Conservation (phyloP, 2,888 invertebrate species). For the Limnephilus rhombicus region DNA sequence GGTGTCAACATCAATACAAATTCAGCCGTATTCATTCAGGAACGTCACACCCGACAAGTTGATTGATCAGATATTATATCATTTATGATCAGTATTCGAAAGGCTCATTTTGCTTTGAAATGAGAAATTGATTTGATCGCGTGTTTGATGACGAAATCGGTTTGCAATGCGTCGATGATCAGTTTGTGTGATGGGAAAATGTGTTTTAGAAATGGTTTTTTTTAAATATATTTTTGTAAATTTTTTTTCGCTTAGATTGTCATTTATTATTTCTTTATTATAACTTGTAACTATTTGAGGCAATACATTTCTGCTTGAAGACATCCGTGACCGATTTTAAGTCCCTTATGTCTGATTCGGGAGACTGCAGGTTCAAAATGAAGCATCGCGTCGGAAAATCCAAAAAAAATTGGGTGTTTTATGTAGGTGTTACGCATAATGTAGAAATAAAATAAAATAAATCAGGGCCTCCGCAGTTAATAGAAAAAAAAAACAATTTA, state of each 20-base stretch:
- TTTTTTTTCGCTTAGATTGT: neutral
- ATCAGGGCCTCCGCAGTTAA: too few relatives aligned
- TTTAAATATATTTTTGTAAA: neutral
- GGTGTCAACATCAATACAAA: conserved; percentile 63
- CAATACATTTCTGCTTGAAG: too few relatives aligned
- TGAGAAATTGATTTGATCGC: neutral
- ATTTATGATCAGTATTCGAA: neutral
- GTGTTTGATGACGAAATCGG: conserved; percentile 28
- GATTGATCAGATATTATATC: neutral
- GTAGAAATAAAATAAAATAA: too few relatives aligned
- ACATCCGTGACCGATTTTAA: too few relatives aligned
- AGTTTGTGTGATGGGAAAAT: conserved; percentile 33
- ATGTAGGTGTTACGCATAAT: too few relatives aligned
- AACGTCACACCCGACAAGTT: conserved; percentile 20
- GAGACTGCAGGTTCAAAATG: too few relatives aligned
- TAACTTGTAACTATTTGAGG: too few relatives aligned
- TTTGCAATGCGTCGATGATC: conserved; percentile 32
- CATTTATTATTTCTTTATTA: neutral
- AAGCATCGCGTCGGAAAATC: too few relatives aligned
- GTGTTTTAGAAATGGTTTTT: neutral
- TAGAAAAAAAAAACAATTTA: too few relatives aligned
- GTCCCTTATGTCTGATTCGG: too few relatives aligned
- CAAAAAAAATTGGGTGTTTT: too few relatives aligned
- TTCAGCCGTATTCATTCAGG: conserved; percentile 18
- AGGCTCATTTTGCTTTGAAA: neutral